phyloP scores from a whole-genome alignment of 2,113 vertebrate species.

The Gulo gulo region DNA sequence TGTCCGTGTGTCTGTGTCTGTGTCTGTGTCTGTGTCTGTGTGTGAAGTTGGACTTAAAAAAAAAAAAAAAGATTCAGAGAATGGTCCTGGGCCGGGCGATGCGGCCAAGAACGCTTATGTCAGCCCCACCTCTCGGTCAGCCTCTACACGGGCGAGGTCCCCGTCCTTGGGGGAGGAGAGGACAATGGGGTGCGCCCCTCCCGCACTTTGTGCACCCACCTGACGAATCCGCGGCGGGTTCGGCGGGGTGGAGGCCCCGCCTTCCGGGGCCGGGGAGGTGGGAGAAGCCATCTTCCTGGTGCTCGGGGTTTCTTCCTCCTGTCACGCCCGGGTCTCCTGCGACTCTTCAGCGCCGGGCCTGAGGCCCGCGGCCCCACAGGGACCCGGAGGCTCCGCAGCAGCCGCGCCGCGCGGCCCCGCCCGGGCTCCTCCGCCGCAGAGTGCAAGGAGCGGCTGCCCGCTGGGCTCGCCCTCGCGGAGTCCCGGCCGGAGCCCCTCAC shows the following conservation, averaged over 20 bases:
- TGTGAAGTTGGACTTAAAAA: neutral
- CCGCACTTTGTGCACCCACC: slow-evolving; percentile 79
- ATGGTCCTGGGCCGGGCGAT: neutral
- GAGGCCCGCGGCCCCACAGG: slow-evolving; percentile 24
- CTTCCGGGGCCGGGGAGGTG: slow-evolving; percentile 77
- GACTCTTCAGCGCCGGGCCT: neutral
- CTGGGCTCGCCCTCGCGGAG: neutral
- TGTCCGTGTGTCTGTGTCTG: too few species aligned
- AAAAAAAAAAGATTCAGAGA: neutral
- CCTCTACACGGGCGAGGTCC: neutral
- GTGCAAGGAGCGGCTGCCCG: neutral
- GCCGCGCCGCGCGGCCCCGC: neutral
- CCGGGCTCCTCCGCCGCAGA: slow-evolving; percentile 47
- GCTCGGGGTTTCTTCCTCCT: neutral
- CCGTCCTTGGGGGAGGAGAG: neutral
- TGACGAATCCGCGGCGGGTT: slow-evolving; percentile 83
- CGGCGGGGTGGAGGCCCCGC: slow-evolving; percentile 77
- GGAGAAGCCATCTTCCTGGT: slow-evolving; percentile 83
- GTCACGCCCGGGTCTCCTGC: slow-evolving; percentile 28
- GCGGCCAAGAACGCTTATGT: neutral
- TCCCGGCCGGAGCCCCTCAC: neutral
- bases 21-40: too few species aligned
- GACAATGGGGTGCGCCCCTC: slow-evolving; percentile 23
- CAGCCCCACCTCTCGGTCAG: neutral
- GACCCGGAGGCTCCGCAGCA: neutral